Percentiles rank a stretch among this genome's conserved stretches.
Conservation (phyloP, 2,888 invertebrate species). For the Stegana nigrithorax region DNA sequence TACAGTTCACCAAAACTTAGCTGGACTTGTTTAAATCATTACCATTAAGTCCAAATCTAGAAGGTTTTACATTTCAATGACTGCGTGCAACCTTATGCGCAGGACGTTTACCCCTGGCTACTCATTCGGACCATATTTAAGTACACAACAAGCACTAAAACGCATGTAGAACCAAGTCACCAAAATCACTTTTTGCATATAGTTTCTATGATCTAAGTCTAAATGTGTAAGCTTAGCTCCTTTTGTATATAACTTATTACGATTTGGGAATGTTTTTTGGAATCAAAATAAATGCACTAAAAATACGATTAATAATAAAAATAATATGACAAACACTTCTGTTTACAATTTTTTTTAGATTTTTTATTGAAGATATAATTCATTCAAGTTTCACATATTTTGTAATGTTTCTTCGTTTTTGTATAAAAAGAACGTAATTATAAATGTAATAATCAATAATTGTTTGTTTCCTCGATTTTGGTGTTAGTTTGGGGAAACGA, state of each 20-base stretch:
- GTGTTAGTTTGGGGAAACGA: slow-evolving; percentile 41
- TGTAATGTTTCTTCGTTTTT: slow-evolving; percentile 47
- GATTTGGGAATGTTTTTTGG: too few species aligned
- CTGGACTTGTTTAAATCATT: too few species aligned
- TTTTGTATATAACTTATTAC: slow-evolving; percentile 48
- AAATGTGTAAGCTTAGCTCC: slow-evolving; percentile 23
- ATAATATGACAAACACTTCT: background rate
- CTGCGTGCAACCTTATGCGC: too few species aligned
- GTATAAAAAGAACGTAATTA: slow-evolving; percentile 65
- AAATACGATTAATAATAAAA: background rate
- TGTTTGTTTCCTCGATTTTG: slow-evolving; percentile 28
- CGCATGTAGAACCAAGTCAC: background rate
- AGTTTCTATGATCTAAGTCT: slow-evolving; percentile 29
- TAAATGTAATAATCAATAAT: slow-evolving; percentile 50
- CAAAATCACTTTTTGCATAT: background rate
- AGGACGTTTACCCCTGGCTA: too few species aligned
- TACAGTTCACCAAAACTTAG: too few species aligned
- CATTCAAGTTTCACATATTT: slow-evolving; percentile 63
- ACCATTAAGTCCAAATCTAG: too few species aligned
- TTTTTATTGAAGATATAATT: slow-evolving; percentile 62
- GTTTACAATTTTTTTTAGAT: slow-evolving; percentile 48
- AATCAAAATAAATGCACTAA: slow-evolving; percentile 44
- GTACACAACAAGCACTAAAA: background rate
- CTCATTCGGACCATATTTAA: background rate
- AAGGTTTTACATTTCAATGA: too few species aligned